Conservation (phyloP, 1,140 invertebrate species). For the Rhynchophorus ferrugineus region DNA sequence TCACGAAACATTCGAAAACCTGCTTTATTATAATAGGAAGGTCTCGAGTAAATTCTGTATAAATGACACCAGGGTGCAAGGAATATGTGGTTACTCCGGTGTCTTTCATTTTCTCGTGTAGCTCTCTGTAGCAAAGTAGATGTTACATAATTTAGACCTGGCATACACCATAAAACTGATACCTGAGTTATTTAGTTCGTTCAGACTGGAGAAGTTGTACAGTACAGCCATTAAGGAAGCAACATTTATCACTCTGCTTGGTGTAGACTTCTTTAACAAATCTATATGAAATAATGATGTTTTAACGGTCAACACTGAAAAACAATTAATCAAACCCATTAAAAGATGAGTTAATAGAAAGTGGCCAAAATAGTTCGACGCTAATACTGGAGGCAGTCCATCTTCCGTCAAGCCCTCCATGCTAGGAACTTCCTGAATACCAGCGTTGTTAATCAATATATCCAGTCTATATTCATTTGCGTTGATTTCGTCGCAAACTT, state of each 20-base stretch:
- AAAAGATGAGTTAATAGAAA: constrained; percentile 56
- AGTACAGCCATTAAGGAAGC: constrained; percentile 39
- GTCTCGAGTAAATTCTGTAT: constrained; percentile 9
- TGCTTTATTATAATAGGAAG: neutral
- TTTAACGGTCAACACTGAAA: too few relatives aligned
- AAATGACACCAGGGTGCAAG: constrained; percentile 62
- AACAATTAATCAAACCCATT: too few relatives aligned
- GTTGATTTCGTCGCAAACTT: constrained; percentile 44
- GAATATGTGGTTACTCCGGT: constrained; percentile 71
- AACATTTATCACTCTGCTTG: constrained; percentile 21
- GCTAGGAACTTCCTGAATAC: constrained; percentile 33
- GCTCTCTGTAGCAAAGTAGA: constrained; percentile 74
- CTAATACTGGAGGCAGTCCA: constrained; percentile 50
- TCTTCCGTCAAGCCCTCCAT: constrained; percentile 45
- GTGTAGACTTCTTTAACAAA: constrained; percentile 33
- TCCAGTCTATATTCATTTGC: constrained; percentile 48
- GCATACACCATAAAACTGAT: constrained; percentile 42
- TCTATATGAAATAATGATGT: constrained; percentile 23
- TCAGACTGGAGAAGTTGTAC: constrained; percentile 38
- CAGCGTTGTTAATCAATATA: constrained; percentile 62
- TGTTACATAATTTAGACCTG: constrained; percentile 69
- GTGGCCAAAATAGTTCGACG: constrained; percentile 57
- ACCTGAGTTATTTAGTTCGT: constrained; percentile 1
- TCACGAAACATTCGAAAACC: neutral
- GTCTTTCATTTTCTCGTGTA: constrained; percentile 65